A percentile compares a stretch with the other conserved stretches of the same genome.
phyloP scores from a whole-genome alignment of 2,888 invertebrate species.

The Athripsodes cinereus region DNA sequence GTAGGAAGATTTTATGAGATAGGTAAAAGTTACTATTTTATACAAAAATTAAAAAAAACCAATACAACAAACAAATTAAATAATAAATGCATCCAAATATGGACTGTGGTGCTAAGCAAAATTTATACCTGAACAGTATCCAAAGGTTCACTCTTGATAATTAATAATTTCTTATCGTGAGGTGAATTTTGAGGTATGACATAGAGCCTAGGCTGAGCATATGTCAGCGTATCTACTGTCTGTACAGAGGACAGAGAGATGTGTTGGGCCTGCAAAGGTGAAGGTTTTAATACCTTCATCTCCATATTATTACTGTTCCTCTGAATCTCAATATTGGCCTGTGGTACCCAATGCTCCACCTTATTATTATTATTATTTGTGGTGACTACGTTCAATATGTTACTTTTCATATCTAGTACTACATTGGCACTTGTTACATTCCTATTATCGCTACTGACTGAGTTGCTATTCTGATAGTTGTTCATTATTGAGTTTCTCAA shows the following conservation, averaged over 20 bases:
- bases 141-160: slow-evolving; percentile 56
- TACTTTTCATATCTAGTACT: slow-evolving; percentile 33
- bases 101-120: too few relatives aligned
- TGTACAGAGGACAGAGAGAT: slow-evolving; percentile 34
- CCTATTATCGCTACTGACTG: slow-evolving; percentile 8
- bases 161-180: slow-evolving; percentile 58
- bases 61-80: too few relatives aligned
- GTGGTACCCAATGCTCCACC: slow-evolving; percentile 38
- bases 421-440: slow-evolving; percentile 28
- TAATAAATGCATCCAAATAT: too few relatives aligned
- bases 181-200: slow-evolving; percentile 43
- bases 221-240: slow-evolving; percentile 21
- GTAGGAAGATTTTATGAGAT: too few relatives aligned
- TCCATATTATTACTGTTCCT: slow-evolving; percentile 23
- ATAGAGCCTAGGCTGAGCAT: slow-evolving; percentile 33
- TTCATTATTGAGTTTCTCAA: slow-evolving; percentile 17
- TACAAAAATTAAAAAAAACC: too few relatives aligned
- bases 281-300: slow-evolving; percentile 41
- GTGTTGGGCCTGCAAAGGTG: slow-evolving; percentile 41
- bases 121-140: slow-evolving; percentile 45
- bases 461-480: slow-evolving; percentile 15
- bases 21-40: too few relatives aligned
- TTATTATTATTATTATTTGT: slow-evolving; percentile 37
- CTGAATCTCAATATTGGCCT: slow-evolving; percentile 43
- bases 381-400: slow-evolving; percentile 37